These are phyloP conservation scores for Tryphoninae sp. DNA, from an alignment of 2,888 invertebrate species.

Conservation along the genomic window DNA sequence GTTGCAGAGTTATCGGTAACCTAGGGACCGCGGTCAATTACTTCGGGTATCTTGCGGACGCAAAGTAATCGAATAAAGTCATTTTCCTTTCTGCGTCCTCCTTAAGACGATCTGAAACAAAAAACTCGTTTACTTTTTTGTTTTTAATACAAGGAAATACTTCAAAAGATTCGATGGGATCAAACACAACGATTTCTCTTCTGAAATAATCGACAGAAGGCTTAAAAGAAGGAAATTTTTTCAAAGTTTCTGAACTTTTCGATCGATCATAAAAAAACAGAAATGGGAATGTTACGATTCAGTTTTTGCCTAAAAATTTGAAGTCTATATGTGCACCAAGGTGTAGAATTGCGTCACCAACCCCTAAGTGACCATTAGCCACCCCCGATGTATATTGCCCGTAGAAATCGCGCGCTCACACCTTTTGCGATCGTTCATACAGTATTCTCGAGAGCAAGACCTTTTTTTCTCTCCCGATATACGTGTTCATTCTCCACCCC, in stretches of 20 bases:
- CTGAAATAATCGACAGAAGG: too few relatives aligned
- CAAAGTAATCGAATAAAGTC: neutral
- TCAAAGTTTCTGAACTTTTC: too few relatives aligned
- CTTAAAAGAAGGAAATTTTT: too few relatives aligned
- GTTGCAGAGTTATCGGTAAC: neutral
- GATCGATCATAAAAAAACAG: too few relatives aligned
- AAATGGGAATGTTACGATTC: too few relatives aligned
- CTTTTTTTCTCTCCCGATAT: neutral
- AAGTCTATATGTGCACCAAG: neutral
- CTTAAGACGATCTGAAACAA: neutral
- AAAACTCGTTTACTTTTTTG: too few relatives aligned
- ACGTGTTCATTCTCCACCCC: neutral
- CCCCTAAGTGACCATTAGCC: slow-evolving; percentile 42
- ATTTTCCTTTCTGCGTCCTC: slow-evolving; percentile 10
- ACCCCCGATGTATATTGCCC: neutral
- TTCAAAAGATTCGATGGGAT: too few relatives aligned
- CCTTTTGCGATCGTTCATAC: slow-evolving; percentile 33
- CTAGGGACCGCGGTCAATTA: neutral
- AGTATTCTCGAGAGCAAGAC: neutral
- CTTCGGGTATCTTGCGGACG: neutral
- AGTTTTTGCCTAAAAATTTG: too few relatives aligned
- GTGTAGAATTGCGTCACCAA: neutral
- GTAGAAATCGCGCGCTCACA: slow-evolving; percentile 31
- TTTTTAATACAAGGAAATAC: too few relatives aligned
- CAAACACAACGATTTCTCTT: too few relatives aligned